Evolutionary conservation across 2,797 vertebrate species (phyloP).

Genomic region (Cephalopachus bancanus): DNA sequence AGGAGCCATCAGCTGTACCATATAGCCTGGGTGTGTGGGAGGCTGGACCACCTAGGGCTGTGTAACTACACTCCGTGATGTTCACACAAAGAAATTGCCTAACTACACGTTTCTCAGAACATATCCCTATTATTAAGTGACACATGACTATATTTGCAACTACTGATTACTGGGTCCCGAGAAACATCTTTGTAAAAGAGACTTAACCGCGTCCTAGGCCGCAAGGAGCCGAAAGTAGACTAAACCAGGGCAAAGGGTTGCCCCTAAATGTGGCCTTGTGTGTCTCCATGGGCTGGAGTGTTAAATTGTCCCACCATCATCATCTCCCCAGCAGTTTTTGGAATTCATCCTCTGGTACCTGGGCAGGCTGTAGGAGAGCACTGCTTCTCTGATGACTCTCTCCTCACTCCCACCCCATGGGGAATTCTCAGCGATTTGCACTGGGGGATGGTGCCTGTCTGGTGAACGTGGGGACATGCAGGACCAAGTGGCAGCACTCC

Average conservation of each 20-base stretch:
- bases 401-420: background rate
- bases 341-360: background rate
- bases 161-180: background rate
- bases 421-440: background rate
- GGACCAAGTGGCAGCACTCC: conserved; percentile 65
- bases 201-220: background rate
- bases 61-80: background rate
- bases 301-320: background rate
- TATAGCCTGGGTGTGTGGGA: background rate
- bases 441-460: background rate
- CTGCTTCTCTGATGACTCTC: background rate
- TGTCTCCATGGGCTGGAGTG: background rate
- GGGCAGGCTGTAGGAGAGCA: background rate
- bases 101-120: background rate
- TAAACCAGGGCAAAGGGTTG: background rate
- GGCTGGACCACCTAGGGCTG: background rate
- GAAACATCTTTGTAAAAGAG: background rate
- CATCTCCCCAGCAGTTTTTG: background rate
- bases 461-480: conserved; percentile 57
- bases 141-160: background rate
- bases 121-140: background rate
- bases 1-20: background rate
- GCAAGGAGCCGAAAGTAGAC: background rate
- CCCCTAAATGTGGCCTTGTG: background rate
- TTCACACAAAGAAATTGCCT: background rate